These are phyloP conservation scores for Amyelois transitella DNA, from an alignment of 1,140 invertebrate genomes.

Conservation along the genomic window DNA sequence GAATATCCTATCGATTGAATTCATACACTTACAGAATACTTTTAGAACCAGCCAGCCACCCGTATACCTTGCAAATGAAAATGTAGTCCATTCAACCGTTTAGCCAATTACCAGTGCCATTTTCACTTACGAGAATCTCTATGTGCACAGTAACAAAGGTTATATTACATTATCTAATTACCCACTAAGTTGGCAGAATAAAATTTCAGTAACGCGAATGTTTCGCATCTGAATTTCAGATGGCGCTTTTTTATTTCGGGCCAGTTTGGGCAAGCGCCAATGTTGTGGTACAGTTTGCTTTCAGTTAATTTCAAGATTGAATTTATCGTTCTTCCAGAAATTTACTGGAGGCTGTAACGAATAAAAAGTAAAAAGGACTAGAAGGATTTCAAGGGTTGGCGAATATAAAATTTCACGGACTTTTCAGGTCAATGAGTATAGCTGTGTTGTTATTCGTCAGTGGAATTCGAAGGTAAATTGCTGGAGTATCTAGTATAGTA, in stretches of 20 bases:
- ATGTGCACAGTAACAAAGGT: not conserved
- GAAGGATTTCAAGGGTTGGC: not conserved
- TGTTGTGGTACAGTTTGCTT: constrained; percentile 19
- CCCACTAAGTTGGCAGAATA: not conserved
- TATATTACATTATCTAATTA: not conserved
- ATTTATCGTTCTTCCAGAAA: constrained; percentile 5
- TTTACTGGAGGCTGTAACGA: not conserved
- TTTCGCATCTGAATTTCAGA: constrained; percentile 29
- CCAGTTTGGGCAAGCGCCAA: constrained; percentile 23
- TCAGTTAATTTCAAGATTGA: constrained; percentile 17
- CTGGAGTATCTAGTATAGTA: not conserved
- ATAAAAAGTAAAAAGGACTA: not conserved
- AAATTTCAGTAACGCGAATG: constrained; percentile 20
- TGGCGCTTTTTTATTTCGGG: constrained; percentile 26
- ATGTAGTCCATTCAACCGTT: constrained; percentile 19
- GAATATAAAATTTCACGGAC: not conserved
- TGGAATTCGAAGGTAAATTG: no score
- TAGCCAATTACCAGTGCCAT: constrained; percentile 17
- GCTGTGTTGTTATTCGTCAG: no score
- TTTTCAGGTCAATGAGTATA: no score
- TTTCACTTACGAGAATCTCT: not conserved
- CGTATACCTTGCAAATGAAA: constrained; percentile 15
- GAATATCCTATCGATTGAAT: not conserved
- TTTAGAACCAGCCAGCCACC: not conserved
- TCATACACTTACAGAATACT: not conserved